These are phyloP conservation scores for Drosophila neocordata DNA, from an alignment of 1,140 invertebrate species.

Conservation along the genomic window DNA sequence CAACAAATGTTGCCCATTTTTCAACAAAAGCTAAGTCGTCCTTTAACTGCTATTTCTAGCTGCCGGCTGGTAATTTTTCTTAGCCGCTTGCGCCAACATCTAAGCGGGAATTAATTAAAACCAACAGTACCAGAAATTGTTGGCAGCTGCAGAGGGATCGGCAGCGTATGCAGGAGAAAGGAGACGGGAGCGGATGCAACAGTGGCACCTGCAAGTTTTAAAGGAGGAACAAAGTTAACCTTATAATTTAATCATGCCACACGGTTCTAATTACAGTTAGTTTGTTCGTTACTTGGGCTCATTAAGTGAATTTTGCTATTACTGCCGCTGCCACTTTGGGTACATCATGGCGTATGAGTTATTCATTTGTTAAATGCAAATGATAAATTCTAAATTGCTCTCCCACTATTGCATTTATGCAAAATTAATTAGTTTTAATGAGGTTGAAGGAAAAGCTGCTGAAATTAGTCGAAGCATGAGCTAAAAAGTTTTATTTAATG, in stretches of 20 bases:
- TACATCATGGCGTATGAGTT: conserved; percentile 55
- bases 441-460: neutral
- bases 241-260: conserved; percentile 66
- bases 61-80: conserved; percentile 52
- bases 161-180: conserved; percentile 27
- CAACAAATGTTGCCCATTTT: conserved; percentile 46
- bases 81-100: conserved; percentile 29
- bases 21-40: conserved; percentile 34
- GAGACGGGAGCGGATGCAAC: conserved; percentile 3
- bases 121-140: conserved; percentile 34
- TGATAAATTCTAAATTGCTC: conserved; percentile 43
- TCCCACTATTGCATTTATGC: conserved; percentile 29
- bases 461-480: neutral
- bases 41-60: conserved; percentile 11
- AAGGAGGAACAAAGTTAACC: neutral
- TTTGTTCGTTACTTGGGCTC: conserved; percentile 15
- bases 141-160: conserved; percentile 4
- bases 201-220: neutral
- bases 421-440: conserved; percentile 49
- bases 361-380: conserved; percentile 50
- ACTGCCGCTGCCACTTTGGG: neutral
- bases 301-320: neutral
- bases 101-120: conserved; percentile 70
- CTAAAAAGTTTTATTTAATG: conserved; percentile 26
- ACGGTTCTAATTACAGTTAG: conserved; percentile 38